A percentile compares a stretch with the other conserved stretches of the same genome.
Conservation (phyloP, 1,140 invertebrate genomes). For the Sminthurides bifidus region DNA sequence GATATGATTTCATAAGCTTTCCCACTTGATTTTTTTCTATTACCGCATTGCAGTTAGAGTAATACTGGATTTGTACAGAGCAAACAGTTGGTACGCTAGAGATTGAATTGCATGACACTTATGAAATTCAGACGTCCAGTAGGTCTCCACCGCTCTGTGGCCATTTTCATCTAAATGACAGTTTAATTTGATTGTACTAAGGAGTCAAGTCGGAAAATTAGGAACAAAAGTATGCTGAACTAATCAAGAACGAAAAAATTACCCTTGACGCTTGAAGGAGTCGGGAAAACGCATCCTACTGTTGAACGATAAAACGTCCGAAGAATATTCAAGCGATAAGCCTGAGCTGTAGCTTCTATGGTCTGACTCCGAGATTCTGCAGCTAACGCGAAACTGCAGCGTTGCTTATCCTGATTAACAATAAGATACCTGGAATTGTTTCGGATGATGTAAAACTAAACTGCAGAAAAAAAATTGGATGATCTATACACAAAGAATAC, state of each 20-base stretch:
- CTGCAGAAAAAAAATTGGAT: background rate
- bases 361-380: constrained; percentile 36
- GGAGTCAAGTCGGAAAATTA: background rate
- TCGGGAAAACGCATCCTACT: constrained; percentile 20
- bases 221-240: background rate
- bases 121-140: constrained; percentile 69
- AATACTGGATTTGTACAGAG: constrained; percentile 51
- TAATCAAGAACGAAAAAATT: background rate
- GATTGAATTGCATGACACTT: constrained; percentile 61
- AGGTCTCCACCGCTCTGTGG: constrained; percentile 49
- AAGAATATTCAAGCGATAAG: constrained; percentile 53
- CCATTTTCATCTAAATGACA: background rate
- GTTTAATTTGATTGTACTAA: constrained; percentile 12
- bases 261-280: background rate
- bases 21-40: no score
- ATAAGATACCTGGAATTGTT: constrained; percentile 50
- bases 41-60: constrained; percentile 55
- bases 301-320: constrained; percentile 52
- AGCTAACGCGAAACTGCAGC: constrained; percentile 52
- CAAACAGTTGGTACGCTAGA: constrained; percentile 50
- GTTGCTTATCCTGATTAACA: constrained; percentile 47
- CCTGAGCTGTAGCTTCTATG: constrained; percentile 41
- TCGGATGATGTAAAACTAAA: background rate
- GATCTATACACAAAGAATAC: background rate
- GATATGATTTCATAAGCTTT: no score